These are phyloP conservation scores for Karalla daura DNA, from an alignment of 2,797 vertebrate genomes.

Conservation along the genomic window DNA sequence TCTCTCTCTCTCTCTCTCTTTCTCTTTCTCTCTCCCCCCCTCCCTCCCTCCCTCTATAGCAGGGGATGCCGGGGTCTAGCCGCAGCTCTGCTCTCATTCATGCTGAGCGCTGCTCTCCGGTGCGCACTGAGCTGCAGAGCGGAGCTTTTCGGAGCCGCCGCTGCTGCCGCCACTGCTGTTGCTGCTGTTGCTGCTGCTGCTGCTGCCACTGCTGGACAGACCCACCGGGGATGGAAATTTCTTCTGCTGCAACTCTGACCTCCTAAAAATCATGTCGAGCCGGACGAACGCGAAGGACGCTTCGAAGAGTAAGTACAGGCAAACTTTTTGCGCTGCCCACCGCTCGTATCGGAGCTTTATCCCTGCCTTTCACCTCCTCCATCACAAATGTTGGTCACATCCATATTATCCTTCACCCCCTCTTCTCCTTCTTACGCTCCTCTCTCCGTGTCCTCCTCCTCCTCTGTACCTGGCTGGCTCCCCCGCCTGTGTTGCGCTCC, in stretches of 20 bases:
- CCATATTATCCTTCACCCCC: conserved; percentile 25
- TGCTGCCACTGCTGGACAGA: conserved; percentile 38
- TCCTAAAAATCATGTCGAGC: conserved; percentile 77
- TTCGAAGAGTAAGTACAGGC: conserved; percentile 83
- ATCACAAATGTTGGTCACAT: conserved; percentile 56
- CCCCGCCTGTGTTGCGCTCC: conserved; percentile 18
- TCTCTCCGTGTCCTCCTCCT: conserved; percentile 1
- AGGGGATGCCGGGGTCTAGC: conserved; percentile 70
- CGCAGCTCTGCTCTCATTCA: conserved; percentile 76
- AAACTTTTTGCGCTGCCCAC: conserved; percentile 60
- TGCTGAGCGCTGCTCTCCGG: conserved; percentile 76
- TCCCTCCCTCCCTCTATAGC: conserved; percentile 22
- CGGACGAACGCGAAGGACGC: conserved; percentile 63
- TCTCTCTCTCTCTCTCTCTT: conserved; percentile 1
- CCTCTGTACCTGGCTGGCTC: too few relatives aligned
- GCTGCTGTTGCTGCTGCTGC: conserved; percentile 45
- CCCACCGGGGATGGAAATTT: conserved; percentile 67
- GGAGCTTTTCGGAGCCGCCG: conserved; percentile 59
- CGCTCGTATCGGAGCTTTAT: conserved; percentile 24
- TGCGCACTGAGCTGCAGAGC: conserved; percentile 72
- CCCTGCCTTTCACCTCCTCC: too few relatives aligned
- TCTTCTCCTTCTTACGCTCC: not conserved
- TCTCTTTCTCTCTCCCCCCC: conserved; percentile 4
- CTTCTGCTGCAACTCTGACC: conserved; percentile 66
- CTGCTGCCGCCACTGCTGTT: too few relatives aligned